Base-by-base conservation (phyloP, 2,113 vertebrate genomes). In the Pontoporia blainvillei region DNA sequence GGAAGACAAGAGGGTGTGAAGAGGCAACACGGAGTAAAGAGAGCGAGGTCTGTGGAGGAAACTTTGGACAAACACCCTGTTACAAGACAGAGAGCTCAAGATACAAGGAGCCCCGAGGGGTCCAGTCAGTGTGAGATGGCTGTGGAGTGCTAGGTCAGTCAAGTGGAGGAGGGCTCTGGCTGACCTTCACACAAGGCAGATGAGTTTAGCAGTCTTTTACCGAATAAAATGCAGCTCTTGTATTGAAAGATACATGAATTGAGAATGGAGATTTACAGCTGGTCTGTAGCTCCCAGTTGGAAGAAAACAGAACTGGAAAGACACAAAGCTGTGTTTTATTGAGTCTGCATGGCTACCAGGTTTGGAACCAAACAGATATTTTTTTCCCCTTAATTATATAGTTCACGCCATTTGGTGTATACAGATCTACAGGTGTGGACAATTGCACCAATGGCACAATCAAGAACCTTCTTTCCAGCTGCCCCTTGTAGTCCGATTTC, bases 401-500 rank as follows among this genome's bases (percentile, higher is more conserved):
- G 59, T 9, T 62, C 23, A 69, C 1, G 14, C 9, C 49, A 10
- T 13, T 89, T 67, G 29, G 17, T 34, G 9, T 44, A 13, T 12
- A 49, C 9, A 46, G 5, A 39, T 73, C 18, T 87, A 25, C 34
- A 8, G 54, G 20, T 41, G 41, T 49, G 73, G 34, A 31, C 3
- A 6, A 1, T 8, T 64, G 5, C 6, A 25, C 9, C 2, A 4
- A 4, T 14, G 14, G 66, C 9, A 41, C 17, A 49, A 2, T 52
- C 2, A 76, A 49, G 54, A 29, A 36, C 4, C 12, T n/a, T n/a
- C 46, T 36, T 49, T 36, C 93, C 10, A 27, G 34, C 29, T 25
- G 11, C 18, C 27, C 29, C 67, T 54, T 73, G 36, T 18, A 25
- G 21, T 73, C n/a, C 52, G 10, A 6, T 17, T 15, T 84, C 25